phyloP scores from a whole-genome alignment of 1,140 invertebrate species.

The Spodoptera litura region DNA sequence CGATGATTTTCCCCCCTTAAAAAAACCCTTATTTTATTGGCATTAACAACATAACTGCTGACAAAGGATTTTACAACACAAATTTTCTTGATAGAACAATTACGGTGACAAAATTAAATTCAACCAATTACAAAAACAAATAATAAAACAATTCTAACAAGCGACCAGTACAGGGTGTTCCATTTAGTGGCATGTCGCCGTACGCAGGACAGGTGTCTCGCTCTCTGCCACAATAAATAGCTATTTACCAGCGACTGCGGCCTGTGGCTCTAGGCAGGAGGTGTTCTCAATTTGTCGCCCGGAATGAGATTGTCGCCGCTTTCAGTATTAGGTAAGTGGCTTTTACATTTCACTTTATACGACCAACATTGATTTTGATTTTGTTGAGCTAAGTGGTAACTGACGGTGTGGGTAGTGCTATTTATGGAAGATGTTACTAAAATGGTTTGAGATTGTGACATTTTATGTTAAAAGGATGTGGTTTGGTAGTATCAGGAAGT shows the following conservation, averaged over 20 bases:
- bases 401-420: constrained; percentile 2
- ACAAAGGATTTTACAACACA: no score
- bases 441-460: no score
- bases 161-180: constrained; percentile 2
- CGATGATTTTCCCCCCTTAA: no score
- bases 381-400: constrained; percentile 11
- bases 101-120: no score
- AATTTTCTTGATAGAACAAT: no score
- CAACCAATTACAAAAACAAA: no score
- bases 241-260: constrained; percentile 74
- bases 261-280: constrained; percentile 63
- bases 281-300: constrained; percentile 81
- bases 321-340: constrained; percentile 79
- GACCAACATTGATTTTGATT: constrained; percentile 55
- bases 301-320: constrained; percentile 81
- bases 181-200: constrained; percentile 45
- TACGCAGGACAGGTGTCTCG: constrained; percentile 73
- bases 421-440: not conserved
- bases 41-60: no score
- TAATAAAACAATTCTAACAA: constrained; percentile 18
- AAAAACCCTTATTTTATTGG: no score
- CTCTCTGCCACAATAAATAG: constrained; percentile 74
- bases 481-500: no score
- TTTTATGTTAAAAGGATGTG: not conserved
- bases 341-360: constrained; percentile 79